Percentiles rank a stretch among this genome's conserved stretches.
Evolutionary conservation across 2,113 vertebrate genomes (phyloP).

Genomic region (Rhinolophus sinicus): DNA sequence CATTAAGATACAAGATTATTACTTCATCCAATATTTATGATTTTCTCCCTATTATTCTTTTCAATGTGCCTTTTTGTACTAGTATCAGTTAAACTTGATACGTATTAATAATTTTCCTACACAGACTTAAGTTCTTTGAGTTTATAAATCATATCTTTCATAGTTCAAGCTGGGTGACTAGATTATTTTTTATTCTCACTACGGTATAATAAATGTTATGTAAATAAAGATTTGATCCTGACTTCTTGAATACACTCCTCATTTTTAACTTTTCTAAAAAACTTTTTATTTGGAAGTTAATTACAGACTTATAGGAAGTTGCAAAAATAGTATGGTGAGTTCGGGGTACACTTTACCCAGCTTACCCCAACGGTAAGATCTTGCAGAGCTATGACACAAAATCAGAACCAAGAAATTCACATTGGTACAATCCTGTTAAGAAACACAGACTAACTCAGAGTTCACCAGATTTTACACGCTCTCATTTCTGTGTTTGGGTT

Average conservation of each 20-base stretch:
- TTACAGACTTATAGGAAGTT: not conserved
- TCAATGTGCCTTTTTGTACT: not conserved
- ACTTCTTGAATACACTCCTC: not conserved
- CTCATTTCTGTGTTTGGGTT: not conserved
- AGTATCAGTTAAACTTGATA: not conserved
- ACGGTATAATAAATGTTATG: not conserved
- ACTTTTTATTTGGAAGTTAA: not conserved
- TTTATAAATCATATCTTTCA: not conserved
- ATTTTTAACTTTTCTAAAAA: not conserved
- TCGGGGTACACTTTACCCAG: rapidly evolving
- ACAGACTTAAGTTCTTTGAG: not conserved
- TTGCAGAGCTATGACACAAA: rapidly evolving
- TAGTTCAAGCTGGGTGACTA: not conserved
- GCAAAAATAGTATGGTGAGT: not conserved
- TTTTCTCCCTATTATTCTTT: not conserved
- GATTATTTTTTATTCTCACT: not conserved
- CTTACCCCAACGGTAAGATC: not conserved
- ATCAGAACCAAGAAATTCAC: not conserved
- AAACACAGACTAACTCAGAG: not conserved
- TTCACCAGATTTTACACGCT: not conserved
- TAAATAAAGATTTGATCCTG: not conserved
- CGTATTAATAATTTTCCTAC: not conserved
- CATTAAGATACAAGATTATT: not conserved
- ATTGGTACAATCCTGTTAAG: too few relatives aligned
- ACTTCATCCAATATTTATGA: not conserved